phyloP scores from a whole-genome alignment of 2,113 vertebrate species.

The Oxyruncus cristatus region DNA sequence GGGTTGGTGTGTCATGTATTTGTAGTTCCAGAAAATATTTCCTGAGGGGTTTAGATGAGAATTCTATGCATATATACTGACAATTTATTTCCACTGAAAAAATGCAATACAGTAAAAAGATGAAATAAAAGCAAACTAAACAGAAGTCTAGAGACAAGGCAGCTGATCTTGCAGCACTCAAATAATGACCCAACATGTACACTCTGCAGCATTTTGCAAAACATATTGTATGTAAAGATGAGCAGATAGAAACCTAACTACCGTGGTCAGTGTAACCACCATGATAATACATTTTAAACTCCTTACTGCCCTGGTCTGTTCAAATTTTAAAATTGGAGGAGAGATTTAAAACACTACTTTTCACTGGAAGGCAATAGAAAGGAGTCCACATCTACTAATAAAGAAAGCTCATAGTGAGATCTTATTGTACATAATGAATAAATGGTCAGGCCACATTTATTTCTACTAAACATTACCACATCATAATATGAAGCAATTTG shows the following conservation, averaged over 20 bases:
- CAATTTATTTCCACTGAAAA: constrained; percentile 36
- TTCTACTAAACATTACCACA: background rate
- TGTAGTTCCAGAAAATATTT: constrained; percentile 15
- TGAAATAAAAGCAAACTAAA: constrained; percentile 33
- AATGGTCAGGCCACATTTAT: background rate
- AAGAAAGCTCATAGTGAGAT: background rate
- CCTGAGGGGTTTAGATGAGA: constrained; percentile 3
- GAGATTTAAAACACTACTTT: background rate
- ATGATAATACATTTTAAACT: background rate
- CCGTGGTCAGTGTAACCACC: background rate
- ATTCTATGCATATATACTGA: background rate
- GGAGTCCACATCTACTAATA: background rate
- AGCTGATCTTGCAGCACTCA: background rate
- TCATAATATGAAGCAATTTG: background rate
- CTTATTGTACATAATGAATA: background rate
- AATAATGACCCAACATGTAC: background rate
- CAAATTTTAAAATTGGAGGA: background rate
- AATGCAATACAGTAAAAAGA: background rate
- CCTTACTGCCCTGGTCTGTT: background rate
- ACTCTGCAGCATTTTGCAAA: background rate
- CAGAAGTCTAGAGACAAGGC: background rate
- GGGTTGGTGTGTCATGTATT: background rate
- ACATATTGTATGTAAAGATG: background rate
- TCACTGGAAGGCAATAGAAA: background rate
- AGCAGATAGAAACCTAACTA: background rate